Base-by-base conservation (phyloP, 2,797 vertebrate species). In the Gephyroberyx darwinii region DNA sequence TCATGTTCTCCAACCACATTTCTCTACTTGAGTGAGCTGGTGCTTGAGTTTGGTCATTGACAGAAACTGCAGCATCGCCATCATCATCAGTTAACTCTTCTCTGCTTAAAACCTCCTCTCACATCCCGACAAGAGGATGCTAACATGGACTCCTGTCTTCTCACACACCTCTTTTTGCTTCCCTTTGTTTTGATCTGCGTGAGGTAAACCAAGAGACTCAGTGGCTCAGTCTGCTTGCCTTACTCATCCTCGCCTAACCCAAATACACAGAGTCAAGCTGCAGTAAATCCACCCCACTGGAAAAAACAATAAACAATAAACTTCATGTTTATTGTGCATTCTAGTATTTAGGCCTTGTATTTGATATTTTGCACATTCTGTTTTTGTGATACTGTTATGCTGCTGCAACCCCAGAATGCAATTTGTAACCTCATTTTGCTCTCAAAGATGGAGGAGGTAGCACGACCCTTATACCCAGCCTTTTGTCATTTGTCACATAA, bases 201-300 rank as follows among this genome's bases (percentile, higher is more conserved):
- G 35, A 71, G 56, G 16, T 62, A 50, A 58, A 37, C 41, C 7
- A 39, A 16, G 51, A 56, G 14, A 41, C 20, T 47, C 47, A 50
- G 39, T n/a, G n/a, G n/a, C 41, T 51, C 56, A 13, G 35, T 26
- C 41, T 47, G 17, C 45, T 45, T 31, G 37, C 0, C 33, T 57
- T 9, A 8, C 43, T 77, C 56, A 48, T 22, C 63, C 54, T 57
- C 54, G 2, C 4, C 47, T 54, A 33, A 64, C 64, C 47, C 50
- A 0, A 41, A 69, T 9, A 50, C 58, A 31, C 19, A 1, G 45
- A 51, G 48, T 47, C 47, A 69, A 54, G 62, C 58, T 26, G 35
- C 7, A 47, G 54, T 39, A 17, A 55, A 51, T 12, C 22, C 51
- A 4, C 8, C 26, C 5, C 12, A 22, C 55, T 37, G 54, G 54